A percentile compares a stretch with the other conserved stretches of the same genome.
Conservation (phyloP, 2,888 invertebrate genomes). For the Helleia helle region DNA sequence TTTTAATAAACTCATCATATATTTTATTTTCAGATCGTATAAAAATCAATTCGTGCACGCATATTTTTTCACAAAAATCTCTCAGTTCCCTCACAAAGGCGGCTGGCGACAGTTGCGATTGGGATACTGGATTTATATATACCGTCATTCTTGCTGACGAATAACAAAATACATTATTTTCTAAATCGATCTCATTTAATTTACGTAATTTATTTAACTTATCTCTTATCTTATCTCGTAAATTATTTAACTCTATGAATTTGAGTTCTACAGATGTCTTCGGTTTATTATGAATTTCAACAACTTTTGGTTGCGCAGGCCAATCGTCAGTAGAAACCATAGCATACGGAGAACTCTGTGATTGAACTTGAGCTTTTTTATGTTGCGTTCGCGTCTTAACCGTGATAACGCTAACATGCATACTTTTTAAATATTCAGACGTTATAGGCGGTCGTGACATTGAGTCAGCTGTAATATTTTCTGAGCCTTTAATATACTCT, state of each 20-base stretch:
- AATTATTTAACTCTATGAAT: constrained; percentile 6
- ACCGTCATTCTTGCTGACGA: not conserved
- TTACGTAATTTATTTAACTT: not conserved
- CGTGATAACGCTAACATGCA: not conserved
- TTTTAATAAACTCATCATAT: constrained; percentile 4
- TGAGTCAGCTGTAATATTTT: constrained; percentile 3
- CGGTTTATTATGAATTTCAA: not conserved
- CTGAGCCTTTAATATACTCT: constrained; percentile 1
- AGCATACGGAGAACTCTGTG: not conserved
- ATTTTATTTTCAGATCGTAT: not conserved
- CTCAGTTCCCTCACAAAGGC: constrained; percentile 12
- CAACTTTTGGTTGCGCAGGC: constrained; percentile 8
- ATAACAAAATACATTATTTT: not conserved
- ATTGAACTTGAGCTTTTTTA: not conserved
- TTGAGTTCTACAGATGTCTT: not conserved
- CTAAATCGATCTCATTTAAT: not conserved
- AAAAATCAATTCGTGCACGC: constrained; percentile 8
- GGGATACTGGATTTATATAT: not conserved
- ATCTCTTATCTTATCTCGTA: too few species aligned
- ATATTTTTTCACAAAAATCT: constrained; percentile 10
- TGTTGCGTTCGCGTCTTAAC: not conserved
- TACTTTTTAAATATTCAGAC: constrained; percentile 1
- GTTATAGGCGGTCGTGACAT: not conserved
- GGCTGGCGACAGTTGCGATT: constrained; percentile 2
- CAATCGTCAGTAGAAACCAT: not conserved